These are phyloP conservation scores for Xanthia togata DNA, from an alignment of 2,888 invertebrate species.

Conservation along the genomic window DNA sequence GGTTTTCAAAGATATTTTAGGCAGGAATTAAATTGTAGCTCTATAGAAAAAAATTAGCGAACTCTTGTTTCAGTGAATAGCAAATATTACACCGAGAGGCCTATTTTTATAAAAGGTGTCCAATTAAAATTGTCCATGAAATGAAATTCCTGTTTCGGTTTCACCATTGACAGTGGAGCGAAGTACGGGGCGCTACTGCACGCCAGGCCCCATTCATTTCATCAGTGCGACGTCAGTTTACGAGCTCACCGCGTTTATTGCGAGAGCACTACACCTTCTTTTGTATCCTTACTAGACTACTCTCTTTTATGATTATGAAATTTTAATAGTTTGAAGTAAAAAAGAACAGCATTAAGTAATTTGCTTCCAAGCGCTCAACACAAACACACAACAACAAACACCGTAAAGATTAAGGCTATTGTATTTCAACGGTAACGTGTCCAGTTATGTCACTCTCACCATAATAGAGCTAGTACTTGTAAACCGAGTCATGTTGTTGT, in stretches of 20 bases:
- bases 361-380: not conserved
- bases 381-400: no score
- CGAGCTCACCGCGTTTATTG: constrained; percentile 81
- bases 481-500: constrained; percentile 53
- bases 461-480: constrained; percentile 30
- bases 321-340: constrained; percentile 77
- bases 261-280: constrained; percentile 80
- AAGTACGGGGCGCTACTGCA: constrained; percentile 55
- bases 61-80: constrained; percentile 67
- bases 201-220: constrained; percentile 77
- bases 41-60: constrained; percentile 67
- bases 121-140: constrained; percentile 79
- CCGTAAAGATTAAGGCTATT: constrained; percentile 14
- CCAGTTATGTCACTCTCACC: constrained; percentile 28
- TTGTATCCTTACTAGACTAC: constrained; percentile 77
- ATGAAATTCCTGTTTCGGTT: constrained; percentile 73
- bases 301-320: constrained; percentile 77
- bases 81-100: constrained; percentile 61
- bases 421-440: constrained; percentile 29
- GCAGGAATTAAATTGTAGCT: constrained; percentile 62
- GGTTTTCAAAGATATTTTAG: constrained; percentile 65
- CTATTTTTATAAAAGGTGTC: constrained; percentile 72
- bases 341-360: constrained; percentile 61
- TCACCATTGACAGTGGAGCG: constrained; percentile 74
- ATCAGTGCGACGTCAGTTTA: constrained; percentile 80